Evolutionary conservation across 2,888 invertebrate species (phyloP), one percentile per base, ranked within the genome.

Genomic region (Galerucella calmariensis): DNA sequence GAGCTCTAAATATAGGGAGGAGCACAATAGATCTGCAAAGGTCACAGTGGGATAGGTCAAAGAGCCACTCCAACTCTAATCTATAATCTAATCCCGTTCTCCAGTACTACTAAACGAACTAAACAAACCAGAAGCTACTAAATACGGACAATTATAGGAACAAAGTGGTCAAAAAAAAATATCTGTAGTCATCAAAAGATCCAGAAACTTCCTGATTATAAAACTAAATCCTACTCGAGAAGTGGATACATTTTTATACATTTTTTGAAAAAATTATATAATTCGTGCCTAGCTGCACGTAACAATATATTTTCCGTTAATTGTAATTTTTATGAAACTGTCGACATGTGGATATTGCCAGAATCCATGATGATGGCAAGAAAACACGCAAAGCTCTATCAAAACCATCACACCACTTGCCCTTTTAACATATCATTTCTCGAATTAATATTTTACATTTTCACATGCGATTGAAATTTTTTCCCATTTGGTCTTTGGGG

Each of bases 301-400:
- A 69, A 62, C 69, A 69, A 69, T 69, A 59, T 72, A 65, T 74
- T 74, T 51, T 67, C 69, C 44, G 51, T 66, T 71, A 70, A 70
- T 75, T 75, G 73, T 73, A 75, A 70, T 75, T 75, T 74, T 75
- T 70, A 75, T 75, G 73, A 73, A 75, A 69, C 67, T 70, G 75
- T 70, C 63, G 75, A 75, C 75, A 75, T 70, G 81, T 82, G 82
- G 82, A 83, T 83, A 82, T 84, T 82, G 84, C 80, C 63, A 41
- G 69, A 27, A 62, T 53, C 62, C 69, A 48, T 69, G 69, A 69
- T 81, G 83, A 82, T 83, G 80, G 78, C 78, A 78, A 71, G 73
- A 79, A 79, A 83, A 81, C 84, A 85, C 84, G 84, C 84, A 75
- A 84, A 77, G 75, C 76, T 79, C 76, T 83, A 83, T 83, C 81